phyloP scores from a whole-genome alignment of 2,797 vertebrate genomes.

The Myiotriccus ornatus region DNA sequence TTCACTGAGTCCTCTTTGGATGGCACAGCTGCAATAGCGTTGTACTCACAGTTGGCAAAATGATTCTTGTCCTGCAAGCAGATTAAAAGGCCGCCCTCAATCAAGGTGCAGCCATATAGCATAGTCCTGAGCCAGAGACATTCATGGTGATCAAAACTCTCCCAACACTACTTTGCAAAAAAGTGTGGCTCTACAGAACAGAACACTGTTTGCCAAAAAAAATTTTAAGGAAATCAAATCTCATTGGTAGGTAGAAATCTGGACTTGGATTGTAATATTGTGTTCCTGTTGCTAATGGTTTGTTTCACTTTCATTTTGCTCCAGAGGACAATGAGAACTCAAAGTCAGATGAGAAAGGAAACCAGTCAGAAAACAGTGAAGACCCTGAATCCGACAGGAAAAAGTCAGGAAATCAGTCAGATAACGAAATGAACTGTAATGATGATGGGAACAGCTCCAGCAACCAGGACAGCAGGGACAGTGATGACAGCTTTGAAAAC shows the following conservation, averaged over 20 bases:
- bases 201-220: background rate
- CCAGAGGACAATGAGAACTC: slow-evolving; percentile 92
- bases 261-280: background rate
- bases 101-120: background rate
- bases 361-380: slow-evolving; percentile 90
- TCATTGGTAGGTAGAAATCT: background rate
- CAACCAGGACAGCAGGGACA: slow-evolving; percentile 96
- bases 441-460: slow-evolving; percentile 95
- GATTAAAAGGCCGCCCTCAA: background rate
- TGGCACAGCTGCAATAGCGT: background rate
- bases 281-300: slow-evolving; percentile 22
- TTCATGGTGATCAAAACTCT: background rate
- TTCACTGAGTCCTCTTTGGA: background rate
- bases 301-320: slow-evolving; percentile 59
- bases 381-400: slow-evolving; percentile 88
- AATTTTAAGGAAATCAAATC: background rate
- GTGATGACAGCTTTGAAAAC: slow-evolving; percentile 93
- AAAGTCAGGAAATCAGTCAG: slow-evolving; percentile 87
- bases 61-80: background rate
- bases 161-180: background rate
- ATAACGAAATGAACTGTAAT: slow-evolving; percentile 91
- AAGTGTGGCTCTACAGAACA: background rate
- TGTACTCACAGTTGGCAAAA: background rate
- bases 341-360: slow-evolving; percentile 91
- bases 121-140: background rate